Evolutionary conservation across 2,113 vertebrate genomes (phyloP), one percentile per base, ranked within the genome.

Genomic region (Glareola pratincola): DNA sequence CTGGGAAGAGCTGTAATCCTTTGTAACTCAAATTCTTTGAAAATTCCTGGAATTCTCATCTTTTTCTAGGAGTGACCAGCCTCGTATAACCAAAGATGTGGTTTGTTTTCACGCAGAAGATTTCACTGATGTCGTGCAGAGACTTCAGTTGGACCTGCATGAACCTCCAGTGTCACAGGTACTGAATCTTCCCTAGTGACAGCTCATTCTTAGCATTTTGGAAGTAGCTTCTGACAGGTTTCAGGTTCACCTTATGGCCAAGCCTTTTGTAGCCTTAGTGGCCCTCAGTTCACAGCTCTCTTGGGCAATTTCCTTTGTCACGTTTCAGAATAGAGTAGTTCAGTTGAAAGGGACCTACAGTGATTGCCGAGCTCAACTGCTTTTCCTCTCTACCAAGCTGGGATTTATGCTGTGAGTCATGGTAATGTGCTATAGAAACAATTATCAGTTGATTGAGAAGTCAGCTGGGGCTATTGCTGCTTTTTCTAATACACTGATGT

Each of bases 131-230:
- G 99, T 99, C n/a, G 99, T 99, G 85, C 99, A 99, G 97, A 99
- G 99, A 97, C 98, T 99, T 96, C 99, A 99, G 98, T 90, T 99
- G 89, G 99, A 99, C 95, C 98, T 99, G 59, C 99, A 99, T 36
- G 99, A 99, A 97, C 99, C 99, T 68, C 99, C 99, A 8, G 99
- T 99, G 96, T 99, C 99, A 62, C 99, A 99, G 99, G 99, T 99
- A 97, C 92, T 23, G 60, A 74, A 34, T 50, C 16, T 50, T 88
- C n/a, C 41, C 63, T 92, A 5, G 8, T 72, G 80, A 14, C 34
- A 62, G 51, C 48, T 91, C 45, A 5, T 60, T 90, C 74, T 63
- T 59, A 47, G 39, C 29, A 5, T 41, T 92, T 48, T 64, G 68
- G 48, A 36, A 48, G 34, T 36, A 54, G 57, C 57, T 67, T 76